Conservation (phyloP, 2,113 vertebrate species). For the Podocnemis expansa region DNA sequence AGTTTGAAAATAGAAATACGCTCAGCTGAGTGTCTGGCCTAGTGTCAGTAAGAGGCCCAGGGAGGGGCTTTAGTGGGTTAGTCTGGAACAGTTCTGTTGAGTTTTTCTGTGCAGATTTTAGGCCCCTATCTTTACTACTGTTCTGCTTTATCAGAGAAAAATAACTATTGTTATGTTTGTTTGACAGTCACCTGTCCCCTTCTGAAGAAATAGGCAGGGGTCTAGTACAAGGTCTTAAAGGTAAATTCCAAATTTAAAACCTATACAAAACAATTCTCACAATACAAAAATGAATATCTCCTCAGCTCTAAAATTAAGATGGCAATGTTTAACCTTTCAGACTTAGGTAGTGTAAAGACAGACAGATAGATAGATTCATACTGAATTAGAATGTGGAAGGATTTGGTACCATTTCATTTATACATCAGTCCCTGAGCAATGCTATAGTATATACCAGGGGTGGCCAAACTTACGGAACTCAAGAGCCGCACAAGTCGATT, state of each 20-base stretch:
- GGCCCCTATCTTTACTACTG: neutral
- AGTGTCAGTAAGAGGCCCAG: neutral
- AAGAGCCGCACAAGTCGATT: too few relatives aligned
- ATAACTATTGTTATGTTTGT: fast-evolving
- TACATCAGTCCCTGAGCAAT: neutral
- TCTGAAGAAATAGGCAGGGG: neutral
- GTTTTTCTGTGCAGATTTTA: neutral
- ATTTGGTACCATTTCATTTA: neutral
- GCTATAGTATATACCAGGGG: neutral
- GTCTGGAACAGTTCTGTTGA: neutral
- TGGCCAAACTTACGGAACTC: too few relatives aligned
- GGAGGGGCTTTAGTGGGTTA: too few relatives aligned
- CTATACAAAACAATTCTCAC: fast-evolving
- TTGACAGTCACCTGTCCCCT: fast-evolving
- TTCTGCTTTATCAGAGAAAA: neutral
- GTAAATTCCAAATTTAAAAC: fast-evolving
- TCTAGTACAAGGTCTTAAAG: neutral
- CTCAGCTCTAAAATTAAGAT: neutral
- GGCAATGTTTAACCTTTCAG: too few relatives aligned
- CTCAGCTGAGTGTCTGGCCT: neutral
- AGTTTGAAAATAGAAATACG: neutral
- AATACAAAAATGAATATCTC: neutral
- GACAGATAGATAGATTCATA: too few relatives aligned
- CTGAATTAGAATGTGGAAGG: neutral
- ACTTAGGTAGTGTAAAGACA: too few relatives aligned